These are phyloP conservation scores for Bruchidius siliquastri DNA, from an alignment of 2,888 invertebrate species.

Conservation along the genomic window DNA sequence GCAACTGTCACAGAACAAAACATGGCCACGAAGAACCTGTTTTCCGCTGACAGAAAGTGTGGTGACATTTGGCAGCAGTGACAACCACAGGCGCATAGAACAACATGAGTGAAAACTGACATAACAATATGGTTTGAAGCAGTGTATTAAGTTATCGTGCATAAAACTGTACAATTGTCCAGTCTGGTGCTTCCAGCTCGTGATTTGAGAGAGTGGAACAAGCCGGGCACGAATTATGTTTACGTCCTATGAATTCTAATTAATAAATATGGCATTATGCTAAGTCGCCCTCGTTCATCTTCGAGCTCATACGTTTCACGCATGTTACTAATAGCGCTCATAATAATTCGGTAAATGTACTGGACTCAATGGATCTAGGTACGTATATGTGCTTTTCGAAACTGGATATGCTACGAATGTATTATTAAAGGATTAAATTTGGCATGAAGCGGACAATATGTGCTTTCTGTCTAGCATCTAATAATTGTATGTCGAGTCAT, in stretches of 20 bases:
- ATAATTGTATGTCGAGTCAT: too few relatives aligned
- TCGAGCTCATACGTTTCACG: neutral
- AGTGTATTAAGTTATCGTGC: too few relatives aligned
- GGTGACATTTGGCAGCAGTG: too few relatives aligned
- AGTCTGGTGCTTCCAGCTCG: neutral
- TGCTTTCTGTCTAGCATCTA: too few relatives aligned
- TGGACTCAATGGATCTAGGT: neutral
- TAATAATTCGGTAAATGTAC: constrained; percentile 3
- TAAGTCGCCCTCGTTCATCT: neutral
- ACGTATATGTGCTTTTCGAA: neutral
- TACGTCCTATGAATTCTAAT: constrained; percentile 3
- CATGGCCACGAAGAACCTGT: too few relatives aligned
- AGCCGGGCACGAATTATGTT: neutral
- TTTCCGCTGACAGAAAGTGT: too few relatives aligned
- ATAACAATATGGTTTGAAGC: too few relatives aligned
- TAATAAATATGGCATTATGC: neutral
- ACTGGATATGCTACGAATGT: neutral
- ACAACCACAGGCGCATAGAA: too few relatives aligned
- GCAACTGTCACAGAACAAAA: too few relatives aligned
- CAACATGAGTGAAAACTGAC: too few relatives aligned
- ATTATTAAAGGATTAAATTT: neutral
- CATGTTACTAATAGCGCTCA: neutral
- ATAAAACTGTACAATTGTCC: neutral
- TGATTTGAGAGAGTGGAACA: neutral
- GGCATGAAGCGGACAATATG: neutral